These are phyloP conservation scores for Sciurus niger DNA, from an alignment of 2,113 vertebrate genomes.

Conservation along the genomic window DNA sequence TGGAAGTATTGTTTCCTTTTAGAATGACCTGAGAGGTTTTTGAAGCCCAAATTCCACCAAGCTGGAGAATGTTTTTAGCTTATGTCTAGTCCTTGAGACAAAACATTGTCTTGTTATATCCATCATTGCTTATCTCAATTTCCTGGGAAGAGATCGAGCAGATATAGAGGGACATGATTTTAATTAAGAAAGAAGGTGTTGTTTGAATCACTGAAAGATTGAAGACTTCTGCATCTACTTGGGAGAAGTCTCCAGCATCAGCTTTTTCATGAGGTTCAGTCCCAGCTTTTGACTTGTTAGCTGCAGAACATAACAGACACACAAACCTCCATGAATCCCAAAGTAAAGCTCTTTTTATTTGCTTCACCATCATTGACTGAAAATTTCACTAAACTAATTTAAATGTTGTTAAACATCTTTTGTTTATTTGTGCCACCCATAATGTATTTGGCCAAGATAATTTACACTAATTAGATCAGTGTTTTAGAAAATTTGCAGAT, in stretches of 20 bases:
- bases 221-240: background rate
- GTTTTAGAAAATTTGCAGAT: too few species aligned
- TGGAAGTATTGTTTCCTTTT: background rate
- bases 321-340: background rate
- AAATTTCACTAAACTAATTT: background rate
- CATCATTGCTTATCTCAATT: background rate
- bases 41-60: background rate
- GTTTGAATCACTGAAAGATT: background rate
- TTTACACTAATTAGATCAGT: too few species aligned
- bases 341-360: background rate
- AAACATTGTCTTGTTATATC: background rate
- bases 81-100: background rate
- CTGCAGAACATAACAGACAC: rapidly evolving
- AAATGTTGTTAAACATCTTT: background rate
- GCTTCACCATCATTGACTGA: background rate
- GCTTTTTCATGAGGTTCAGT: background rate
- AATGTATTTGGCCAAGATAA: too few species aligned
- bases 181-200: background rate
- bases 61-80: background rate
- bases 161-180: background rate
- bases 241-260: background rate
- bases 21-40: background rate
- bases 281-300: background rate
- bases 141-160: background rate
- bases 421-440: too few species aligned